Base-by-base conservation (phyloP, 23 tunicate genomes). In the Clavelina lepadiformis region DNA sequence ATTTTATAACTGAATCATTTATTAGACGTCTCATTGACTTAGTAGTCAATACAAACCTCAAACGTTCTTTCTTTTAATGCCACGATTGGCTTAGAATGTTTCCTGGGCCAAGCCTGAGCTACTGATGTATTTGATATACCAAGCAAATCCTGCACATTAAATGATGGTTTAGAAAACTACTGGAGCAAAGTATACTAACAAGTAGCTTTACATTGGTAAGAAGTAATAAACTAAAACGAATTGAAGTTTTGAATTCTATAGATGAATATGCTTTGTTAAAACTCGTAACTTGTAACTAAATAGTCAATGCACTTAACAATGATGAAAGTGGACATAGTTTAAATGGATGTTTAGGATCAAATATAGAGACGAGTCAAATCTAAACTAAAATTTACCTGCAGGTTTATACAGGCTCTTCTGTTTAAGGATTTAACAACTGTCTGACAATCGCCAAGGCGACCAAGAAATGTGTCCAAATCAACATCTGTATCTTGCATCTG, bases 381-480 rank as follows among this genome's bases (percentile, higher is more conserved):
- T 60, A 64, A 68, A 51, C 61, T 8, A 8, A 29, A n/a, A 38
- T 66, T 35, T n/a, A 56, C 76, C 31, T 36, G 73, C 2, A 76
- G 3, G 8, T 49, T 61, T 2, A 28, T 41, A 31, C 82, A 76
- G 0, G 82, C 81, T 33, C 60, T 68, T 3, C 28, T 79, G 61
- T 88, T 74, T 23, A 88, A 53, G 3, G 71, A 26, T 62, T 88
- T 75, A 36, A 87, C 87, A 11, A 78, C 76, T 5, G 69, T 59
- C 33, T 69, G 69, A 50, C 96, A 87, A 37, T 80, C 96, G 11
- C 72, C 77, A 13, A 87, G 67, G 0, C 87, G 81, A 36, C 75
- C 63, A 1, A 87, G 65, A 31, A 87, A 79, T 20, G 82, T 63
- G 0, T 87, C 86, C 13, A 88, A 46, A 61, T 80, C 96, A 20